Evolutionary conservation across 1,140 invertebrate genomes (phyloP), one percentile per base, ranked within the genome.

Genomic region (Bursaphelenchus mucronatus): DNA sequence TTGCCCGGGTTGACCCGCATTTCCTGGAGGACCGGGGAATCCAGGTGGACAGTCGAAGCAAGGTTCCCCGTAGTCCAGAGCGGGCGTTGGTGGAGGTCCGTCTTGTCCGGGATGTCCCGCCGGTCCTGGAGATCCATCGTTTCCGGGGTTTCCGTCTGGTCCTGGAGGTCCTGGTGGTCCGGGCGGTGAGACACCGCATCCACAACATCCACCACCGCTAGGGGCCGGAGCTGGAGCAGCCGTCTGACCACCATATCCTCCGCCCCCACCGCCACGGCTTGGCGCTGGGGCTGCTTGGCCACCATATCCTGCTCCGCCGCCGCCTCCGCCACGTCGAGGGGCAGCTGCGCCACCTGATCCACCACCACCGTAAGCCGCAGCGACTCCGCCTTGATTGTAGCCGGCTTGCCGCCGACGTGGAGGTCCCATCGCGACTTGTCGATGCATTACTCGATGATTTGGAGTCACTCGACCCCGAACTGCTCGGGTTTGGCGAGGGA

Each of bases 121-220:
- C 6, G 39, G 39, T 2, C 66, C 66, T 9, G 66, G 51, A 2
- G 51, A 17, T 13, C 66, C 66, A 0, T 61, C n/a, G 15, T 9
- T 46, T 19, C 66, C 66, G 30, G 65, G 62, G 41, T 55, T 17
- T 67, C 69, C 69, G 17, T 56, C 39, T 9, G 21, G 39, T 51
- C 69, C 69, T 8, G 62, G 46, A n/a, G 69, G 69, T 9, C 69
- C 69, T 8, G 69, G 69, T 0, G 69, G 69, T 58, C 69, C 69
- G 2, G 69, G 70, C 8, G 69, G 62, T 11, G 67, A 70, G 9
- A 61, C 54, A 9, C 71, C 71, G 49, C 71, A 73, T 43, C 72
- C 72, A 30, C 71, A 73, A 46, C 71, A 73, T 17, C 61, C 30
- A 59, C 30, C 30, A 30, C 30, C 5, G 5, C 30, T 30, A 5